phyloP scores from a whole-genome alignment of 37 sponge, comb jelly and placozoan species.

The Mnemiopsis leidyi region DNA sequence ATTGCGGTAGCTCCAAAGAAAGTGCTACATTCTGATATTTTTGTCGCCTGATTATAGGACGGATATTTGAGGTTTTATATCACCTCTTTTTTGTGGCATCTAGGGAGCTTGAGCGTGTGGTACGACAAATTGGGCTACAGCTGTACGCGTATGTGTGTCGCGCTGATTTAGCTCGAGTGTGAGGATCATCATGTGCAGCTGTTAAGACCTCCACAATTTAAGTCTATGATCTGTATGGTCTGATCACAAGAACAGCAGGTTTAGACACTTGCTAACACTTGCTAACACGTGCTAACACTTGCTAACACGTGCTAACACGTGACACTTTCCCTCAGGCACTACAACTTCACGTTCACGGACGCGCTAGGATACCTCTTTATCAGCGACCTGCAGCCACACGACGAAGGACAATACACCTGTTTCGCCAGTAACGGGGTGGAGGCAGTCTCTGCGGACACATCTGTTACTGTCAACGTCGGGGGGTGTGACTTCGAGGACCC shows the following conservation, averaged over 20 bases:
- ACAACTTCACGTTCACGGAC: slow-evolving; percentile 53
- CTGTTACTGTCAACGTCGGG: slow-evolving; percentile 33
- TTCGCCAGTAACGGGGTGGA: slow-evolving; percentile 47
- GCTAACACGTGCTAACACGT: neutral
- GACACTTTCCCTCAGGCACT: slow-evolving; percentile 17
- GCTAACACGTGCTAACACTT: neutral
- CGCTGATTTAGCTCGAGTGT: no score
- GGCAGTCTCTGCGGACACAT: slow-evolving; percentile 32
- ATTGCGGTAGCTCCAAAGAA: no score
- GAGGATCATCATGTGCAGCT: neutral
- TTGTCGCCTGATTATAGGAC: no score
- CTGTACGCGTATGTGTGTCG: no score
- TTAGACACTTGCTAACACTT: no score
- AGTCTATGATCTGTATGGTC: neutral
- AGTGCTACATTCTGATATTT: no score
- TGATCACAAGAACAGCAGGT: no score
- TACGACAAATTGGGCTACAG: neutral
- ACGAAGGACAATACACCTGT: slow-evolving; percentile 48
- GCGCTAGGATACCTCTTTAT: neutral
- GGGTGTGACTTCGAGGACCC: slow-evolving; percentile 38
- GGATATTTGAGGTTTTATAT: neutral
- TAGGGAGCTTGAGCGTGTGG: neutral
- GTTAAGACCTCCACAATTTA: neutral
- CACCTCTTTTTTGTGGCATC: neutral
- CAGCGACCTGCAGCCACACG: slow-evolving; percentile 34